Percentiles rank a stretch among this genome's conserved stretches.
These are phyloP conservation scores for Dermolepida albohirtum DNA, from an alignment of 2,888 invertebrate species.

Conservation along the genomic window DNA sequence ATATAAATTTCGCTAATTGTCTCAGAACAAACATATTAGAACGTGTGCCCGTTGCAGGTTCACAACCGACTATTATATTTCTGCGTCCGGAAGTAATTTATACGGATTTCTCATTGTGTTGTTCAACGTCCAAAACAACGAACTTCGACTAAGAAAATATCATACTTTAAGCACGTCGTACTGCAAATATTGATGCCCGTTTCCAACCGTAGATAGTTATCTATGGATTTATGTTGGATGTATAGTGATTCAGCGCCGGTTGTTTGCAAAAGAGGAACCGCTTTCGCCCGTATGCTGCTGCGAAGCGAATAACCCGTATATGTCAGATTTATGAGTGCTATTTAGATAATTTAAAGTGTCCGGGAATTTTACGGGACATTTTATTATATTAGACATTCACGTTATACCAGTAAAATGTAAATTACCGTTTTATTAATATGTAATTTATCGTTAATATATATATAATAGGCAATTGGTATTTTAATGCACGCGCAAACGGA, in stretches of 20 bases:
- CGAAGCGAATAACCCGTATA: background rate
- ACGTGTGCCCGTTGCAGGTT: too few species aligned
- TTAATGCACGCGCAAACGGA: too few species aligned
- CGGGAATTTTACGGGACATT: background rate
- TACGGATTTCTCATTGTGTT: background rate
- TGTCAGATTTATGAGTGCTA: conserved; percentile 21
- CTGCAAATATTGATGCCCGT: conserved; percentile 14
- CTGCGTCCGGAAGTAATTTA: too few species aligned
- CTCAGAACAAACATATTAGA: too few species aligned
- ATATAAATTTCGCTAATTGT: too few species aligned
- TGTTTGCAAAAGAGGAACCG: conserved; percentile 15
- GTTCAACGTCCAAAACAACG: background rate
- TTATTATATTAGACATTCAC: conserved; percentile 4
- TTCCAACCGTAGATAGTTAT: conserved; percentile 23
- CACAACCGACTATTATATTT: too few species aligned
- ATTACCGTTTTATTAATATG: too few species aligned
- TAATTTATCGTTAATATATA: too few species aligned
- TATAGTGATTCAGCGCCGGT: conserved; percentile 3
- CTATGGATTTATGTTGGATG: conserved; percentile 20
- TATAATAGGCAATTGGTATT: too few species aligned
- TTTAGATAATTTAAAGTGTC: conserved; percentile 18
- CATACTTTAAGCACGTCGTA: conserved; percentile 7
- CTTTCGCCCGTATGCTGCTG: background rate
- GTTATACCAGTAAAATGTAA: background rate
- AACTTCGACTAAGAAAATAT: conserved; percentile 14